Evolutionary conservation across 2,888 invertebrate genomes (phyloP).

Genomic region (Cacoxenus indagator): DNA sequence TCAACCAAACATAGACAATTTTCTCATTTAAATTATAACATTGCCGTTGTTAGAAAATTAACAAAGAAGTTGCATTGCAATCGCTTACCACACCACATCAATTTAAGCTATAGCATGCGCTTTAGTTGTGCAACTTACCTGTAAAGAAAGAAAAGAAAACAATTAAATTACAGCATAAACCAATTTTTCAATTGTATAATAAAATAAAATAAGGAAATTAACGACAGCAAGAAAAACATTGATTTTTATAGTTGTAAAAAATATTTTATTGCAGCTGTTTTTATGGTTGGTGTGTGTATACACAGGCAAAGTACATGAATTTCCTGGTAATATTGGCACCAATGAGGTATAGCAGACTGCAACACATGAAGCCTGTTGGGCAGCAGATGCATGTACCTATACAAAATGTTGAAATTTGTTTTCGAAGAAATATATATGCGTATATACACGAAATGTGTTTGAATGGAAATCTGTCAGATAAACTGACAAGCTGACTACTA

Average conservation of each 20-base stretch:
- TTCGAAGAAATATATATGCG: not conserved
- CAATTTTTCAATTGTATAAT: conserved; percentile 35
- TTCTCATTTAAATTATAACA: not conserved
- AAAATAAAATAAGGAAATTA: conserved; percentile 59
- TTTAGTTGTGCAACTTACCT: conserved; percentile 50
- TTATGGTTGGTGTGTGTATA: conserved; percentile 30
- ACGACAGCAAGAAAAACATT: conserved; percentile 24
- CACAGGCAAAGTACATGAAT: not conserved
- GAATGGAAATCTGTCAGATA: not conserved
- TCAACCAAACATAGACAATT: not conserved
- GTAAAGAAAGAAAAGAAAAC: conserved; percentile 38
- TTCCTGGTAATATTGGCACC: not conserved
- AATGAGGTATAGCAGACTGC: not conserved
- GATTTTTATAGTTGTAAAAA: conserved; percentile 55
- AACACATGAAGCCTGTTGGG: too few species aligned
- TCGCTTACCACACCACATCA: too few species aligned
- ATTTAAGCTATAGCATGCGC: not conserved
- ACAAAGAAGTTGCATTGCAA: not conserved
- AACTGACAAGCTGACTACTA: conserved; percentile 23
- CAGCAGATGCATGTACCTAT: not conserved
- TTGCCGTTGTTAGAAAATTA: not conserved
- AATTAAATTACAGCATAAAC: conserved; percentile 23
- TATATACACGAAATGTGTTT: not conserved
- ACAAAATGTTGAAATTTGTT: conserved; percentile 4
- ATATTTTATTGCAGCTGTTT: conserved; percentile 55